A percentile compares a stretch with the other conserved stretches of the same genome.
Conservation (phyloP, 2,888 invertebrate genomes). For the Eremobia ochroleuca region DNA sequence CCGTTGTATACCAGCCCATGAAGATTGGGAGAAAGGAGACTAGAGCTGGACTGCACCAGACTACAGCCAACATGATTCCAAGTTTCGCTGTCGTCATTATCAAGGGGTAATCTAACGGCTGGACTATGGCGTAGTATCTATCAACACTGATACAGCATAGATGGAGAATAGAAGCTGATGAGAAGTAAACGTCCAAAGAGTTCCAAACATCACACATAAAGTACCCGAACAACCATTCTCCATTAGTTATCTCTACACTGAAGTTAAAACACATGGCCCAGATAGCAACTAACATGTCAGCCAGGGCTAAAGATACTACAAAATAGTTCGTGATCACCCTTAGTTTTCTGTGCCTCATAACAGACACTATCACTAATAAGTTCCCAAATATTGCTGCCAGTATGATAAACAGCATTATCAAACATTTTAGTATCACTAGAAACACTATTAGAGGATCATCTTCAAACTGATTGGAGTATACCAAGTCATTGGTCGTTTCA, state of each 20-base stretch:
- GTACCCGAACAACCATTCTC: constrained; percentile 96
- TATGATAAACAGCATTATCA: constrained; percentile 97
- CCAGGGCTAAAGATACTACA: constrained; percentile 98
- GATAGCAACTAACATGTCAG: constrained; percentile 98
- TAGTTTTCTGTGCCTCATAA: constrained; percentile 92
- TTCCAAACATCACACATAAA: constrained; percentile 99
- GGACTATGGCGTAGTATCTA: constrained; percentile 97
- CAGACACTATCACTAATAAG: constrained; percentile 96
- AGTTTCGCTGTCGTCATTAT: constrained; percentile 97
- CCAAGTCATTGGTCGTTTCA: constrained; percentile 81
- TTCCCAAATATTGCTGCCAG: constrained; percentile 97
- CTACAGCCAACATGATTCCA: constrained; percentile 95
- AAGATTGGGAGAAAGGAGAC: constrained; percentile 99
- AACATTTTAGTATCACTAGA: constrained; percentile 92
- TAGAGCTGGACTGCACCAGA: constrained; percentile 97
- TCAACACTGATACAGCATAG: constrained; percentile 98
- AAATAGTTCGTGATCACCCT: constrained; percentile 98
- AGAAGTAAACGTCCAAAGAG: constrained; percentile 98
- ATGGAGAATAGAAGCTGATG: constrained; percentile 97
- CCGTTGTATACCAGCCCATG: constrained; percentile 98
- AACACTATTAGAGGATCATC: constrained; percentile 90
- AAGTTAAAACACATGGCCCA: constrained; percentile 99
- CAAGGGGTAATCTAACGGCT: constrained; percentile 97
- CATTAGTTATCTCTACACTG: constrained; percentile 96
- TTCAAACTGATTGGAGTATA: constrained; percentile 83